A percentile compares a stretch with the other conserved stretches of the same genome.
Conservation (phyloP, 2,113 vertebrate species). For the Rhagologus leucostigma region DNA sequence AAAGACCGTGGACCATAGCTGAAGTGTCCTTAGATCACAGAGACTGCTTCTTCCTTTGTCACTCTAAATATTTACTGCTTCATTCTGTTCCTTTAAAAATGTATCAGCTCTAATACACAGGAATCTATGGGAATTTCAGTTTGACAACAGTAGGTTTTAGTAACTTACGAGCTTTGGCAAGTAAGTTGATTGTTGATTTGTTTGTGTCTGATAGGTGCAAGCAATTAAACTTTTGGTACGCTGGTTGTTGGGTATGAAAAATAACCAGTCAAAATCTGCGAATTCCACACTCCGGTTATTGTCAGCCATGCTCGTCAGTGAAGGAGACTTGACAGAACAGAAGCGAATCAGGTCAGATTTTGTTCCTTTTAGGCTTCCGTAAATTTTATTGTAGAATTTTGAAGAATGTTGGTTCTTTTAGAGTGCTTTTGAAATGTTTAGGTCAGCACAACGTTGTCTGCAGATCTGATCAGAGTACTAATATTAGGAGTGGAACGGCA, state of each 20-base stretch:
- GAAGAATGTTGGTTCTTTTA: background rate
- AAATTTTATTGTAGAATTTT: background rate
- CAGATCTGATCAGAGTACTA: background rate
- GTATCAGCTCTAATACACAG: background rate
- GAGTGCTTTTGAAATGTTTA: background rate
- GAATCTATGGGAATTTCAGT: background rate
- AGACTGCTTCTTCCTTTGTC: background rate
- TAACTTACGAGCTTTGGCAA: background rate
- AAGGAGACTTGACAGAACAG: conserved; percentile 97
- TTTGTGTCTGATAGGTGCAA: conserved; percentile 83
- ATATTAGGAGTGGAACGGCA: background rate
- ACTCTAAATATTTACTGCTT: background rate
- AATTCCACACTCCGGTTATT: conserved; percentile 96
- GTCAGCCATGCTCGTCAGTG: conserved; percentile 96
- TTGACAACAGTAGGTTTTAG: background rate
- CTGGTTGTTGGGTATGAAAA: conserved; percentile 98
- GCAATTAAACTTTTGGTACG: conserved; percentile 96
- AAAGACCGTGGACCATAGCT: background rate
- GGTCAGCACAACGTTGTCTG: background rate
- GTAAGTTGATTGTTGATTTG: conserved; percentile 11
- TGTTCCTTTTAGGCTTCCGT: background rate
- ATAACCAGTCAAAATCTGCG: conserved; percentile 97
- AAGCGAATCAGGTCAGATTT: conserved; percentile 90
- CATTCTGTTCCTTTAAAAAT: background rate
- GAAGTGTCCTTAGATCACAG: background rate